Conservation (phyloP, 1,140 invertebrate species). For the Halictus rubicundus region DNA sequence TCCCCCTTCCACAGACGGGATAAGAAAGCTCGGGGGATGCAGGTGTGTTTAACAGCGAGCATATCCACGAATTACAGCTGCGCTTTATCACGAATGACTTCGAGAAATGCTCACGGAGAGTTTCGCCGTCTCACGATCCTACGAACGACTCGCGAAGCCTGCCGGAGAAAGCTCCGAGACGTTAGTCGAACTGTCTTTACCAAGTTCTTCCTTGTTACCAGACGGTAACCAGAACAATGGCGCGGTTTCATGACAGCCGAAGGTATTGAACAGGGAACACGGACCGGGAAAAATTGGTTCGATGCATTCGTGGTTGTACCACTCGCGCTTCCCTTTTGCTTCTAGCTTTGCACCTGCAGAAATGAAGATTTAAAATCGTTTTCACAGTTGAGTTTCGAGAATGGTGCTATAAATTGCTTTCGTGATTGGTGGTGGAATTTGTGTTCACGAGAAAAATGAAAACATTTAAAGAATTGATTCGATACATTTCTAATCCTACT, state of each 20-base stretch:
- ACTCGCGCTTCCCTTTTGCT: no score
- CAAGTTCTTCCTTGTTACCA: neutral
- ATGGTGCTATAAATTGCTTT: no score
- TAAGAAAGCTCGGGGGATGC: neutral
- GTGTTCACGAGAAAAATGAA: no score
- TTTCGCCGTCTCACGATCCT: neutral
- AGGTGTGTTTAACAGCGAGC: conserved; percentile 15
- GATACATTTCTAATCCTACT: no score
- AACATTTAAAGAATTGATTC: no score
- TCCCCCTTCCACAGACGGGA: neutral
- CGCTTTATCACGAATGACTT: neutral
- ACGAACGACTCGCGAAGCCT: neutral
- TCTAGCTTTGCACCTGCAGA: no score
- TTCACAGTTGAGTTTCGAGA: no score
- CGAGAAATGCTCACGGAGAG: neutral
- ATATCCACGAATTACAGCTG: neutral
- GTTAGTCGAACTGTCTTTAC: neutral
- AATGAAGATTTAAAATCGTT: no score
- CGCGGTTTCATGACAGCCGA: neutral
- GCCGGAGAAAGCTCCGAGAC: neutral
- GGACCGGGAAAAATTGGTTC: neutral
- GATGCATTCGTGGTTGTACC: no score
- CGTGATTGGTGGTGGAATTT: no score
- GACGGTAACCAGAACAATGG: neutral
- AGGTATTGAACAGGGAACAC: neutral